Base-by-base conservation (phyloP, 2,113 vertebrate species). In the Melospiza melodia region DNA sequence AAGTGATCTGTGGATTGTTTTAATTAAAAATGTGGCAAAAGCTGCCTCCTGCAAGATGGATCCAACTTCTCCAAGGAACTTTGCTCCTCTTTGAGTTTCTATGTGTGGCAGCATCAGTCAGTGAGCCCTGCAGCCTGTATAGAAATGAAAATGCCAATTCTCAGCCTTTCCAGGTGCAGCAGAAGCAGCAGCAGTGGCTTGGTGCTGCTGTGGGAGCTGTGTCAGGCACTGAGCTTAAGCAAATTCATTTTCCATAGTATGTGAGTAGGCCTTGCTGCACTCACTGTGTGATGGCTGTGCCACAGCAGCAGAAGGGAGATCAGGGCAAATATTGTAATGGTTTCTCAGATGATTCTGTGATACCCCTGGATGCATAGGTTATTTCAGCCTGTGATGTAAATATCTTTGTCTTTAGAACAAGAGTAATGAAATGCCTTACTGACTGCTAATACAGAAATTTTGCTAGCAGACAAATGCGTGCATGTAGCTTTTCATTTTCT, bases 401-500 rank as follows among this genome's bases (percentile, higher is more conserved):
- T 46, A 62, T 72, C 51, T 73, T 6, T 62, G 48, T 63, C 63
- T 89, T 69, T 68, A 86, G 57, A 87, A 65, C 31, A 73, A 6
- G 37, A 71, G 52, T 86, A 63, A 59, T 57, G 51, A 79, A 80
- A 48, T 28, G 15, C 58, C 33, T 39, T 74, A 24, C 3, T 76
- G 43, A 63, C 88, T 89, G 35, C 62, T 77, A 83, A 80, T 76
- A 62, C 30, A 75, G 77, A 94, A 59, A 55, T 52, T 35, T 65
- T 88, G 55, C 75, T 86, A 67, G 67, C 78, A 81, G 63, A 74
- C 67, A 77, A 88, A 90, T 86, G 24, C 72, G 12, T 81, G 76
- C 73, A 92, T 87, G 61, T 66, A 69, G 87, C 89, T 71, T 91
- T 75, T 94, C 61, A 59, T 85, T 94, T 96, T 72, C 28, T 68